Percentiles rank a stretch among this genome's conserved stretches.
Evolutionary conservation across 1,140 invertebrate species (phyloP).

Genomic region (Patella vulgata): DNA sequence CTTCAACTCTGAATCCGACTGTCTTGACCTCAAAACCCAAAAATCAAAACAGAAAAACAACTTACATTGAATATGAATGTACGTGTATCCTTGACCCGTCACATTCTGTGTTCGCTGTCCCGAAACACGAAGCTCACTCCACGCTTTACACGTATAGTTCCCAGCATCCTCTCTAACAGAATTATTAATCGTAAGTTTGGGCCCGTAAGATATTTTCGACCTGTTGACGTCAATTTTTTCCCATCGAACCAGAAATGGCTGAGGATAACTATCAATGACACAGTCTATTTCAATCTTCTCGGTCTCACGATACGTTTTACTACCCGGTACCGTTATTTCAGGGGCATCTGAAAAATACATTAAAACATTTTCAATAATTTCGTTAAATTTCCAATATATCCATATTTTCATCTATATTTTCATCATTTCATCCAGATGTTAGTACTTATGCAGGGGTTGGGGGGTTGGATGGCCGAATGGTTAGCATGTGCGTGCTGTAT

Average conservation of each 20-base stretch:
- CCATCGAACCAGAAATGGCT: slow-evolving; percentile 35
- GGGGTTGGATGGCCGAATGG: no score
- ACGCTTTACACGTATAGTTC: slow-evolving; percentile 75
- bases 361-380: no score
- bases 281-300: slow-evolving; percentile 34
- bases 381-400: neutral
- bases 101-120: slow-evolving; percentile 20
- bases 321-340: slow-evolving; percentile 22
- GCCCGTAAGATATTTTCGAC: slow-evolving; percentile 17
- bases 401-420: no score
- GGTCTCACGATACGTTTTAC: slow-evolving; percentile 28
- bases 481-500: no score
- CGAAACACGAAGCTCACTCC: slow-evolving; percentile 57
- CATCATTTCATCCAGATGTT: neutral
- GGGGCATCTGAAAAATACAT: slow-evolving; percentile 36
- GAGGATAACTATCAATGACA: slow-evolving; percentile 44
- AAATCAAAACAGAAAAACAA: slow-evolving; percentile 16
- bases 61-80: slow-evolving; percentile 47
- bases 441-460: neutral
- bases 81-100: slow-evolving; percentile 20
- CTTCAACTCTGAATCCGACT: no score
- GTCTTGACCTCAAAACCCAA: no score
- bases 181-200: slow-evolving; percentile 18
- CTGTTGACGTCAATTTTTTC: slow-evolving; percentile 21
- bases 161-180: slow-evolving; percentile 64